These are phyloP conservation scores for Coremacera marginata DNA, from an alignment of 2,888 invertebrate species.

Conservation along the genomic window DNA sequence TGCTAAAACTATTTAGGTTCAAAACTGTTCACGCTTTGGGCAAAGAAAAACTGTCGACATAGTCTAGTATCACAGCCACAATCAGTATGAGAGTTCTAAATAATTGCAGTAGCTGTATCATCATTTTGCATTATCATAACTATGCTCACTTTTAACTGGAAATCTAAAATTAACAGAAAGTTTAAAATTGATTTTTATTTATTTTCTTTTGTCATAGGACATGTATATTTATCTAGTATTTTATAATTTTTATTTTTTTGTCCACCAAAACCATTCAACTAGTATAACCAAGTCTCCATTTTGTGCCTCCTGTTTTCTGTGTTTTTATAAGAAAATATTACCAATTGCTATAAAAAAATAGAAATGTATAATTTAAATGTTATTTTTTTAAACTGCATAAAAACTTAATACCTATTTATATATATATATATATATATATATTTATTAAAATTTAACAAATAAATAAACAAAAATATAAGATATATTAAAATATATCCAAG, in stretches of 20 bases:
- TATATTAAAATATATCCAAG: conserved; percentile 12
- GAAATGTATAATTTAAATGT: conserved; percentile 19
- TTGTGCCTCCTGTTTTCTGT: conserved; percentile 57
- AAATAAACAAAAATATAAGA: background rate
- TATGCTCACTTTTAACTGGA: no score
- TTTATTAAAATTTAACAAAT: background rate
- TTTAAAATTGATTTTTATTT: no score
- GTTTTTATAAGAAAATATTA: conserved; percentile 32
- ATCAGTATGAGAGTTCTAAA: no score
- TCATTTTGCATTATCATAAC: no score
- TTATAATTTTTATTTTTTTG: background rate
- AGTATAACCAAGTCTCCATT: conserved; percentile 54
- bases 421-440: background rate
- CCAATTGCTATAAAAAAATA: conserved; percentile 7
- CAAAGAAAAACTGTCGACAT: no score
- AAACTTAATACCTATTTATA: conserved; percentile 9
- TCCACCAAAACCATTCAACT: conserved; percentile 19
- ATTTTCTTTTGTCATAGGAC: no score
- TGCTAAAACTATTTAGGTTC: no score
- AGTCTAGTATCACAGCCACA: no score
- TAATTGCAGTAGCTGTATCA: no score
- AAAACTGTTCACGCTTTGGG: no score
- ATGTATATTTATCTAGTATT: background rate
- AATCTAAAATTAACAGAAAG: no score
- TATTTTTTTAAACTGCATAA: conserved; percentile 18